phyloP scores from a whole-genome alignment of 2,888 invertebrate species.

The Scelioninae gen. 1 region DNA sequence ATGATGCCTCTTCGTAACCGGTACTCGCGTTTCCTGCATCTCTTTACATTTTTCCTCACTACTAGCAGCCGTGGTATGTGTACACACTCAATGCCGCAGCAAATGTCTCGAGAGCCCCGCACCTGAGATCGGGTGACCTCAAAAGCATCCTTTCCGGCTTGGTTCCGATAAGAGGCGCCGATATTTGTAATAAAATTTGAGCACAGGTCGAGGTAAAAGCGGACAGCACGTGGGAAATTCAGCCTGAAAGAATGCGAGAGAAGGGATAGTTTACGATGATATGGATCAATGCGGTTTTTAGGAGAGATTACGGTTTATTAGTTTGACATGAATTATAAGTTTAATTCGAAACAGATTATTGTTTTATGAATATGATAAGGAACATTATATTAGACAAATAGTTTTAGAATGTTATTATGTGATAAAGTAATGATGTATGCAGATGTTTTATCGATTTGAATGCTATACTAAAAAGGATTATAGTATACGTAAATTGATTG shows the following conservation, averaged over 20 bases:
- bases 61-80: conserved; percentile 38
- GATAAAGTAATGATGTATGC: no score
- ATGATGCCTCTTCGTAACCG: conserved; percentile 41
- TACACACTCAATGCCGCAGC: conserved; percentile 17
- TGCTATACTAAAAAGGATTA: no score
- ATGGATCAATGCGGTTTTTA: conserved; percentile 7
- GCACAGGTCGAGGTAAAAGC: conserved; percentile 7
- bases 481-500: no score
- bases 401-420: no score
- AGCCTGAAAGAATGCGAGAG: conserved; percentile 5
- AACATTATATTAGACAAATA: no score
- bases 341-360: no score
- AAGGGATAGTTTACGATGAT: not conserved
- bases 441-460: no score
- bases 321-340: no score
- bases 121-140: conserved; percentile 30
- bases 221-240: conserved; percentile 29
- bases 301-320: no score
- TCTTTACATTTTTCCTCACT: conserved; percentile 50
- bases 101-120: conserved; percentile 11
- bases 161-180: conserved; percentile 23
- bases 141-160: conserved; percentile 29
- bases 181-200: conserved; percentile 23
- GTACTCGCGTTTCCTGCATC: conserved; percentile 61
- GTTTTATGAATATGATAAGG: no score